A percentile compares a stretch with the other conserved stretches of the same genome.
Conservation (phyloP, 2,113 vertebrate species). For the Lepus europaeus region DNA sequence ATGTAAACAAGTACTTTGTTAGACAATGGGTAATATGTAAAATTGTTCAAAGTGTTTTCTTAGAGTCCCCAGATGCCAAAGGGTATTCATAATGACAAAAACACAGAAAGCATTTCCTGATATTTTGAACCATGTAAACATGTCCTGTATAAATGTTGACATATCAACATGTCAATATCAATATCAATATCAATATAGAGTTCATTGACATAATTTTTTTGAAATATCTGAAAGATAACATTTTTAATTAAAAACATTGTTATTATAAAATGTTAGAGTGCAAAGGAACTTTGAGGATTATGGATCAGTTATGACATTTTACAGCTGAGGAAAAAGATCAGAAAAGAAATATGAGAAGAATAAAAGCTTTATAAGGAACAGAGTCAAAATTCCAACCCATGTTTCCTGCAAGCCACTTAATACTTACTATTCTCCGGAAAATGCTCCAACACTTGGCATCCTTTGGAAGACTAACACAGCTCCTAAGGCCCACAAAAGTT, state of each 20-base stretch:
- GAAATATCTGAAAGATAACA: conserved; percentile 10
- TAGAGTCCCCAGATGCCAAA: background rate
- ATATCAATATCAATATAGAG: background rate
- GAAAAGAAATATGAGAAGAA: conserved; percentile 1
- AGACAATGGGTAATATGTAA: background rate
- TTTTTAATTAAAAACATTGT: background rate
- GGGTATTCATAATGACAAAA: background rate
- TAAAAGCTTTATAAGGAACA: background rate
- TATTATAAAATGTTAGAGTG: background rate
- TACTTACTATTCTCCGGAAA: background rate
- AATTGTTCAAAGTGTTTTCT: background rate
- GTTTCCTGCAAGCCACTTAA: background rate
- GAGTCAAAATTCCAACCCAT: background rate
- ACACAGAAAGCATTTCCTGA: background rate
- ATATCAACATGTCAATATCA: background rate
- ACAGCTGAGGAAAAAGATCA: background rate
- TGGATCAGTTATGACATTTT: background rate
- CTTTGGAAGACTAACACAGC: background rate
- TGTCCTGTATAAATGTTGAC: background rate
- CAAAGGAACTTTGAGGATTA: background rate
- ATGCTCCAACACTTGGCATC: background rate
- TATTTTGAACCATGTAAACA: conserved; percentile 6
- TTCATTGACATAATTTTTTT: background rate
- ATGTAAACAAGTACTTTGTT: background rate
- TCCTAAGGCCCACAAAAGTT: background rate